These are phyloP conservation scores for Prunella strophiata DNA, from an alignment of 2,797 vertebrate genomes.

Conservation along the genomic window DNA sequence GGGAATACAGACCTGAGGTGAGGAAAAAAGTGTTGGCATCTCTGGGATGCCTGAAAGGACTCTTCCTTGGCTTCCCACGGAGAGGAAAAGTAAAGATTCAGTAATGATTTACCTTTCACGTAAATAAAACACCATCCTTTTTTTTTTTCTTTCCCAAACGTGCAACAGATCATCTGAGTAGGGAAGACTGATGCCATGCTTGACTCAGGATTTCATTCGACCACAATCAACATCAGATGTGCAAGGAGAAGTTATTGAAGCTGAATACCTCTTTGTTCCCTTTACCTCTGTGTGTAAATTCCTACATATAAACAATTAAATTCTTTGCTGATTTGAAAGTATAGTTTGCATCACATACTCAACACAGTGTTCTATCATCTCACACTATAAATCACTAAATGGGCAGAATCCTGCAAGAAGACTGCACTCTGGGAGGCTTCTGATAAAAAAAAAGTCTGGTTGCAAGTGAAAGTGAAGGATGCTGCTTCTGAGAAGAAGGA, in stretches of 20 bases:
- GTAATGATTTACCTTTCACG: neutral
- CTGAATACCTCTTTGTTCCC: neutral
- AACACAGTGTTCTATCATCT: neutral
- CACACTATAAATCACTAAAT: neutral
- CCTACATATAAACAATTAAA: neutral
- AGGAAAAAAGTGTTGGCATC: neutral
- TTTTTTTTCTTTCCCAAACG: neutral
- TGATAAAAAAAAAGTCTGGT: neutral
- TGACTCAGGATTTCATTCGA: neutral
- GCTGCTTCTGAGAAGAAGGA: neutral
- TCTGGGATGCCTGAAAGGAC: neutral
- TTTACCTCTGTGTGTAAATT: neutral
- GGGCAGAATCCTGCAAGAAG: neutral
- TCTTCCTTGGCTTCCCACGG: neutral
- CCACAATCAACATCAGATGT: accelerated
- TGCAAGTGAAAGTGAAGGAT: neutral
- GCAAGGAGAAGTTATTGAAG: neutral
- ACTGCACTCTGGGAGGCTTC: neutral
- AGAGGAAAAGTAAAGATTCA: neutral
- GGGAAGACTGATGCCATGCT: accelerated
- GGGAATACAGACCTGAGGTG: neutral
- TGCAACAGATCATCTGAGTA: accelerated
- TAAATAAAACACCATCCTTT: neutral
- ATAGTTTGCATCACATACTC: neutral
- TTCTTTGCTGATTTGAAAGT: neutral